A percentile compares a stretch with the other conserved stretches of the same genome.
Evolutionary conservation across 2,797 vertebrate genomes (phyloP).

Genomic region (Cottoperca gobio): DNA sequence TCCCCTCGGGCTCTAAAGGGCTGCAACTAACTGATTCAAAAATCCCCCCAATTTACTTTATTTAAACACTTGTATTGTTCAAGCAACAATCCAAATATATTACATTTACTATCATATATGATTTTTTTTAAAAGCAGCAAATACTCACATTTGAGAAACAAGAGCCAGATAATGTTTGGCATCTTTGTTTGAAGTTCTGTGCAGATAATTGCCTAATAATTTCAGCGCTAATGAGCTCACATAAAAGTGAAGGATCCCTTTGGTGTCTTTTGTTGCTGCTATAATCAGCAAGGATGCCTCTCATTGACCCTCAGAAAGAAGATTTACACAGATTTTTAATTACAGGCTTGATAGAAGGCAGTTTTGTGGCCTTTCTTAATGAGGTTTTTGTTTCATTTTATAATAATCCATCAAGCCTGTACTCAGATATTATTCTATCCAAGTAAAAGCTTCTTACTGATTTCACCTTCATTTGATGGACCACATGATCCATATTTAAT

Average conservation of each 20-base stretch:
- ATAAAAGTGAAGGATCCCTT: slow-evolving; percentile 1
- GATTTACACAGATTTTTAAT: slow-evolving; percentile 23
- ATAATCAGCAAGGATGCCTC: slow-evolving; percentile 5
- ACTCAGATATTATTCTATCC: background rate
- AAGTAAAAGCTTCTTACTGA: background rate
- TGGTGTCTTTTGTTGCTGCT: slow-evolving; percentile 5
- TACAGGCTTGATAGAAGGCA: background rate
- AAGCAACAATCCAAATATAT: background rate
- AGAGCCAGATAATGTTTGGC: background rate
- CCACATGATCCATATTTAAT: background rate
- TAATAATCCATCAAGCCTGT: slow-evolving; percentile 8
- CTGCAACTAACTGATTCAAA: background rate
- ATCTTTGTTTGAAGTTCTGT: background rate
- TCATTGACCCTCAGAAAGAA: slow-evolving; percentile 20
- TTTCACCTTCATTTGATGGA: background rate
- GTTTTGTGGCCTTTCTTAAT: background rate
- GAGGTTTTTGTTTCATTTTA: background rate
- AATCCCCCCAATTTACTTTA: background rate
- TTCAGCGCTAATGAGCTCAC: background rate
- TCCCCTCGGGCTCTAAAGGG: no score
- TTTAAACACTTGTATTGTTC: background rate
- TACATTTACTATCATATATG: background rate
- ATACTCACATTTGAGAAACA: background rate
- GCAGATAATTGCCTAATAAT: background rate
- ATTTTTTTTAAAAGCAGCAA: background rate